Percentiles rank a stretch among this genome's conserved stretches.
These are phyloP conservation scores for Argya squamiceps DNA, from an alignment of 2,797 vertebrate species.

Conservation along the genomic window DNA sequence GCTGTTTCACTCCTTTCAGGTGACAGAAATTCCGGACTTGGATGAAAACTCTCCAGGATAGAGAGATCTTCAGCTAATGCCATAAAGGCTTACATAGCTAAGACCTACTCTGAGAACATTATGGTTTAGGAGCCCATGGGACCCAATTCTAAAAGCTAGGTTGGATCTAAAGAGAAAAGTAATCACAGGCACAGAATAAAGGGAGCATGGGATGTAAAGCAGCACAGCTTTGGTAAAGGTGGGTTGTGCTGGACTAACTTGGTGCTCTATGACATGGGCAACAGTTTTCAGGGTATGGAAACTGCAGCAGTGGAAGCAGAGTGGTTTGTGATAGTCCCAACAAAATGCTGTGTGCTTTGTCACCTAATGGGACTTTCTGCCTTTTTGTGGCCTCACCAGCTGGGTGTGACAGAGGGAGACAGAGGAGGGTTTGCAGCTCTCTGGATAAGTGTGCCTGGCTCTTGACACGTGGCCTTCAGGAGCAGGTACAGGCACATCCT, in stretches of 20 bases:
- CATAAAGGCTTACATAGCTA: background rate
- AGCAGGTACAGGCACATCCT: background rate
- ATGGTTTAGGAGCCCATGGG: background rate
- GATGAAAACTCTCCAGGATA: background rate
- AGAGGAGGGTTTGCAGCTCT: background rate
- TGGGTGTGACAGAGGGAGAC: background rate
- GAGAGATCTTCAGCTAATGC: background rate
- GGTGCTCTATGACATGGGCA: rapidly evolving
- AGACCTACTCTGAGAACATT: background rate
- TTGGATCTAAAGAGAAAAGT: background rate
- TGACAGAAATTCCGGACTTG: background rate
- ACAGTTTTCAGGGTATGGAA: background rate
- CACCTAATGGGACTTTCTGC: background rate
- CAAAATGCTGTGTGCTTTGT: background rate
- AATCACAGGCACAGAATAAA: background rate
- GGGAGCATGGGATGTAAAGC: background rate
- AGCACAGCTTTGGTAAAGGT: background rate
- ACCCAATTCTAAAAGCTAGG: background rate
- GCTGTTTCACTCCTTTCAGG: background rate
- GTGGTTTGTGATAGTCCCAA: background rate
- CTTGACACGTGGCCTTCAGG: rapidly evolving
- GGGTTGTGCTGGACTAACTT: background rate
- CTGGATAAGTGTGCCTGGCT: background rate
- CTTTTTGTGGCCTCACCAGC: background rate
- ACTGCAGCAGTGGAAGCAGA: background rate